phyloP scores from a whole-genome alignment of 2,888 invertebrate genomes.

The Eupithecia insigniata region DNA sequence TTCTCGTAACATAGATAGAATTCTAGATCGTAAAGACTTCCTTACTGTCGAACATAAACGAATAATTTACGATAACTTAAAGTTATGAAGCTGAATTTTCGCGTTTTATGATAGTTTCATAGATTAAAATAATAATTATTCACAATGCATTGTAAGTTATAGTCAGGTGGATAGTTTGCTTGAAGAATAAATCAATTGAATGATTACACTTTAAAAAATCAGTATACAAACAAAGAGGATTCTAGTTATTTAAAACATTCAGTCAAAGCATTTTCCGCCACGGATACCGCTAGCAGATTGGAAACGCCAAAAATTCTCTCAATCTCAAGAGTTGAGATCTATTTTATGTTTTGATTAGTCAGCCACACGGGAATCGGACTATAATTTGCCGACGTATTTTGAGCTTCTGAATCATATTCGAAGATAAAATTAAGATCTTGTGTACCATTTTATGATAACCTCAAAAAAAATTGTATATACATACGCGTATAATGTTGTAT shows the following conservation, averaged over 20 bases:
- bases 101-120: slow-evolving; percentile 61
- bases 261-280: no score
- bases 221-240: no score
- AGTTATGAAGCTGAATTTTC: slow-evolving; percentile 68
- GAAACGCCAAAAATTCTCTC: background rate
- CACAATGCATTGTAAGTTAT: background rate
- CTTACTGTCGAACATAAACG: slow-evolving; percentile 53
- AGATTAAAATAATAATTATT: background rate
- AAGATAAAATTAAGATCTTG: no score
- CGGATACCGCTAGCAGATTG: background rate
- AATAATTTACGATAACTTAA: slow-evolving; percentile 72
- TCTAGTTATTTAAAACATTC: no score
- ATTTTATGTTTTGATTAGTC: background rate
- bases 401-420: no score
- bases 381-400: no score
- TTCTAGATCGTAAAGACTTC: slow-evolving; percentile 6
- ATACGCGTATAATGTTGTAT: no score
- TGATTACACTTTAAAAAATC: no score
- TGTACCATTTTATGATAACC: no score
- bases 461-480: no score
- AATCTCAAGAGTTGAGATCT: background rate
- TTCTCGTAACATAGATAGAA: background rate
- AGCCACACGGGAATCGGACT: no score
- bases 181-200: background rate
- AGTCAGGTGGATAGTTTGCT: background rate